phyloP scores from a whole-genome alignment of 2,888 invertebrate genomes.

The Drosophila rubida region DNA sequence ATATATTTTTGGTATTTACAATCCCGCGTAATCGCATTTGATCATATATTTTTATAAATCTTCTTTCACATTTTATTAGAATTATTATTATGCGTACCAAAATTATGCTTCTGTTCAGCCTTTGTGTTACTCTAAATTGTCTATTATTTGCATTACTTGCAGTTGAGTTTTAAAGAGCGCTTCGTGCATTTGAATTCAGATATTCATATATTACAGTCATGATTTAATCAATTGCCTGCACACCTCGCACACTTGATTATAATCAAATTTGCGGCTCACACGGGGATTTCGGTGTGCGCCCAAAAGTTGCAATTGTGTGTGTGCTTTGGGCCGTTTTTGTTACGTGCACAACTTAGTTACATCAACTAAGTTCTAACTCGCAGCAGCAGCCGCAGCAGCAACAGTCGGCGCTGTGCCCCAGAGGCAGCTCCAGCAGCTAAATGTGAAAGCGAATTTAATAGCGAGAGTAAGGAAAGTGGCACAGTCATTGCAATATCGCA shows the following conservation, averaged over 20 bases:
- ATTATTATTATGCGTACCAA: too few relatives aligned
- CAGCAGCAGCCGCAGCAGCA: background rate
- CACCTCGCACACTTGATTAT: constrained; percentile 50
- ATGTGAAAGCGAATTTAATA: constrained; percentile 58
- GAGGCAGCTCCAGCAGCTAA: constrained; percentile 39
- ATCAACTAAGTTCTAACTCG: constrained; percentile 59
- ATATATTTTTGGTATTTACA: too few relatives aligned
- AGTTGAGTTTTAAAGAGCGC: background rate
- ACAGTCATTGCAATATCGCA: constrained; percentile 6
- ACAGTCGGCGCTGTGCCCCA: constrained; percentile 22
- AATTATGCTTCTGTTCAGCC: too few relatives aligned
- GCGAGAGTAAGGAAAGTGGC: constrained; percentile 29
- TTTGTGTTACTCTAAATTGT: too few relatives aligned
- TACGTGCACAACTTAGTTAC: constrained; percentile 61
- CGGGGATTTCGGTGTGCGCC: constrained; percentile 37
- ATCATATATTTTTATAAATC: too few relatives aligned
- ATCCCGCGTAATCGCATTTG: too few relatives aligned
- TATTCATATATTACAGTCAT: constrained; percentile 45
- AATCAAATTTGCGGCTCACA: constrained; percentile 66
- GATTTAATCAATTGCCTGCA: constrained; percentile 31
- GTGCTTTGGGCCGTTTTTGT: constrained; percentile 6
- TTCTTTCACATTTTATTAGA: too few relatives aligned
- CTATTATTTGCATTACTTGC: background rate
- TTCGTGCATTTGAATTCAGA: background rate
- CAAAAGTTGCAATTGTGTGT: constrained; percentile 35